Conservation (phyloP, 2,113 vertebrate genomes). For the Odontesthes bonariensis region DNA sequence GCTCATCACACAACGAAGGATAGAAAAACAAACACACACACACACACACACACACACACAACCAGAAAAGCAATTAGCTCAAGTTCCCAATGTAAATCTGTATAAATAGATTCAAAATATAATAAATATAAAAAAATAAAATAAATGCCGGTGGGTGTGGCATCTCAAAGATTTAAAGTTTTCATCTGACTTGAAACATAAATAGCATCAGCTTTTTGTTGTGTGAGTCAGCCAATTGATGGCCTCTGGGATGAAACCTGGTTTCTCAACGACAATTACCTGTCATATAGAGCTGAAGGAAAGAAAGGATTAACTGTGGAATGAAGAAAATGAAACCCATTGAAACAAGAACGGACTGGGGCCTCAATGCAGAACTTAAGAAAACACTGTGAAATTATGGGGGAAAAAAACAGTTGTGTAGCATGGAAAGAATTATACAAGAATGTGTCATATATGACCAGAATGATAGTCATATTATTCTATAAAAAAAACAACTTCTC, state of each 20-base stretch:
- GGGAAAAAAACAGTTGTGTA: too few species aligned
- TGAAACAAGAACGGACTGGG: conserved; percentile 5
- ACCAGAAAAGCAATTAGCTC: conserved; percentile 14
- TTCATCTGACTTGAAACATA: conserved; percentile 51
- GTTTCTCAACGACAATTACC: conserved; percentile 14
- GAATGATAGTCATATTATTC: too few species aligned
- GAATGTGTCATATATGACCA: too few species aligned
- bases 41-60: conserved; percentile 31
- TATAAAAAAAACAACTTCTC: too few species aligned
- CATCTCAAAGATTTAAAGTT: conserved; percentile 47
- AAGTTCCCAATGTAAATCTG: conserved; percentile 11
- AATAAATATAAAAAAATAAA: not conserved
- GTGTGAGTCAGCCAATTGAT: conserved; percentile 29
- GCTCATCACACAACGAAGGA: conserved; percentile 10
- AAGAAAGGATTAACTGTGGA: conserved; percentile 4
- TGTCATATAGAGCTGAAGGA: conserved; percentile 16
- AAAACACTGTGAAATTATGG: not conserved
- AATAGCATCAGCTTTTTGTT: conserved; percentile 43
- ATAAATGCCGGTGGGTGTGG: conserved; percentile 18
- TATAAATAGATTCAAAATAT: conserved; percentile 1
- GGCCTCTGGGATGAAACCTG: conserved; percentile 24
- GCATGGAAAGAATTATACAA: too few species aligned
- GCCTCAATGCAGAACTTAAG: conserved; percentile 6
- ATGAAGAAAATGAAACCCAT: conserved; percentile 10
- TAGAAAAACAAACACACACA: conserved; percentile 14